Evolutionary conservation across 1,140 invertebrate species (phyloP).

Genomic region (Drosophila sp.): DNA sequence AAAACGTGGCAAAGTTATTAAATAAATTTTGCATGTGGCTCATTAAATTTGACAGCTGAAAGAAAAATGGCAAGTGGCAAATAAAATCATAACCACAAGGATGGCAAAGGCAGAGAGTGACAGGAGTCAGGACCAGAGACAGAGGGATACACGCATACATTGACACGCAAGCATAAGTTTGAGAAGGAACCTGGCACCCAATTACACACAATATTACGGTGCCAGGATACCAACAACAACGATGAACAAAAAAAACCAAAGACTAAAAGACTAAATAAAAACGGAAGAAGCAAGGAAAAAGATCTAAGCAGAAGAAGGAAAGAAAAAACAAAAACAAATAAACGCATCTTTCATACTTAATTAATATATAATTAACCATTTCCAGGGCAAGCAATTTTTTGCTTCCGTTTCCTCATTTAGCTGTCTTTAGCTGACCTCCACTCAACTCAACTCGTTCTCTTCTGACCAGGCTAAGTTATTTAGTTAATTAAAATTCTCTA

Average conservation of each 20-base stretch:
- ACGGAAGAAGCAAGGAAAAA: too few species aligned
- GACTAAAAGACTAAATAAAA: not conserved
- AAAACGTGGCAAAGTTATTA: conserved; percentile 65
- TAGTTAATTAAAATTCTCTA: conserved; percentile 73
- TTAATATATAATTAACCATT: conserved; percentile 70
- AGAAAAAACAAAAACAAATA: not conserved
- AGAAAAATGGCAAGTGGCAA: conserved; percentile 26
- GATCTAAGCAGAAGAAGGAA: not conserved
- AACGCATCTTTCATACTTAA: conserved; percentile 40
- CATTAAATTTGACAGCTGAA: conserved; percentile 61
- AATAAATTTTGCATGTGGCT: conserved; percentile 76
- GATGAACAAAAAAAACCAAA: not conserved
- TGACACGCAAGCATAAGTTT: conserved; percentile 21
- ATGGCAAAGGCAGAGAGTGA: not conserved
- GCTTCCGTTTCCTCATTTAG: not conserved
- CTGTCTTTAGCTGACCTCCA: conserved; percentile 3
- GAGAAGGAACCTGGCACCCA: conserved; percentile 48
- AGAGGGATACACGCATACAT: conserved; percentile 5
- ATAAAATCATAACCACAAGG: conserved; percentile 45
- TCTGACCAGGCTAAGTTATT: conserved; percentile 50
- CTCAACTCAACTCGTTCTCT: not conserved
- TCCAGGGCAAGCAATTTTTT: conserved; percentile 31
- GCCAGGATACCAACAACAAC: conserved; percentile 13
- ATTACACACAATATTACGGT: conserved; percentile 39
- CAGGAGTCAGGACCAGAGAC: not conserved